Percentiles rank a stretch among this genome's conserved stretches.
Evolutionary conservation across 2,888 invertebrate genomes (phyloP).

Genomic region (Cantharis lateralis): DNA sequence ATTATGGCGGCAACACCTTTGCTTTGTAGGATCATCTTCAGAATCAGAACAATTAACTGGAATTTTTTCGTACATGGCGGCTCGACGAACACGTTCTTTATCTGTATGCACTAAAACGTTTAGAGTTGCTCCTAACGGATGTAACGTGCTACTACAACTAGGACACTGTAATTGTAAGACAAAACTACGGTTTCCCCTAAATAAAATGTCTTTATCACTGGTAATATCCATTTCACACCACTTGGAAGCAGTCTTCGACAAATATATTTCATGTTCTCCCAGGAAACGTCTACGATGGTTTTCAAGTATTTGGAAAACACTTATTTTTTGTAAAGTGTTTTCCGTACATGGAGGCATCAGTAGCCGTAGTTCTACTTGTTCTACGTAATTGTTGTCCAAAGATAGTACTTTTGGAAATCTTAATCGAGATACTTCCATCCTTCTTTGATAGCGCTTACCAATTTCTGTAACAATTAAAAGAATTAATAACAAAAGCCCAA

Average conservation of each 20-base stretch:
- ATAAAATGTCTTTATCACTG: slow-evolving; percentile 59
- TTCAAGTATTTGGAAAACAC: slow-evolving; percentile 53
- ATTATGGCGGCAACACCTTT: slow-evolving; percentile 67
- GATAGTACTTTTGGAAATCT: background rate
- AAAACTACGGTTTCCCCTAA: slow-evolving; percentile 56
- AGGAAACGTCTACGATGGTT: slow-evolving; percentile 52
- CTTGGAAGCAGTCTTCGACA: slow-evolving; percentile 53
- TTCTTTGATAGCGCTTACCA: background rate
- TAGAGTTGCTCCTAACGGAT: slow-evolving; percentile 49
- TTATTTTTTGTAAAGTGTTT: slow-evolving; percentile 41
- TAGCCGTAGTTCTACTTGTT: slow-evolving; percentile 58
- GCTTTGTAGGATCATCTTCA: slow-evolving; percentile 50
- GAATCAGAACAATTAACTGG: slow-evolving; percentile 60
- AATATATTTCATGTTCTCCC: slow-evolving; percentile 50
- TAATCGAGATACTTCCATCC: background rate
- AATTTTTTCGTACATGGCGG: slow-evolving; percentile 43
- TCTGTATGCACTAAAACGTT: slow-evolving; percentile 50
- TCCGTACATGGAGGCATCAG: slow-evolving; percentile 47
- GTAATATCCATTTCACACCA: slow-evolving; percentile 68
- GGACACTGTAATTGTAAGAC: slow-evolving; percentile 62
- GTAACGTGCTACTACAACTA: slow-evolving; percentile 54
- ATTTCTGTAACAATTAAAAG: background rate
- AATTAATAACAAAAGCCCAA: background rate
- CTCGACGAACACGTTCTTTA: slow-evolving; percentile 42
- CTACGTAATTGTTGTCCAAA: slow-evolving; percentile 44